phyloP scores from a whole-genome alignment of 2,888 invertebrate genomes.

The Empis livida region DNA sequence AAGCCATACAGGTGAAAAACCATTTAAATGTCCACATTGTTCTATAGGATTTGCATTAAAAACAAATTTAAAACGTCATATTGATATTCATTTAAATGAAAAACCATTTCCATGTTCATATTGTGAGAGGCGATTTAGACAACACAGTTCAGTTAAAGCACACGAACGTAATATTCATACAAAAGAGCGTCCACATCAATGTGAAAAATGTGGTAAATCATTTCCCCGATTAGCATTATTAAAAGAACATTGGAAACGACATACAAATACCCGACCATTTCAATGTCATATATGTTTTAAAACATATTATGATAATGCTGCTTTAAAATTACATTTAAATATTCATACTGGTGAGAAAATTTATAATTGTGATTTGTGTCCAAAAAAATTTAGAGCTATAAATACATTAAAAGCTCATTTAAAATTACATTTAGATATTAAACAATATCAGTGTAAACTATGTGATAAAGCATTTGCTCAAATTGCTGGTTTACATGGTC shows the following conservation, averaged over 20 bases:
- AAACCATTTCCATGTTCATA: constrained; percentile 23
- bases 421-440: neutral
- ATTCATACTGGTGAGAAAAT: neutral
- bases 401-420: neutral
- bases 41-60: constrained; percentile 45
- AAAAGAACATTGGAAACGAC: neutral
- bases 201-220: constrained; percentile 4
- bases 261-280: neutral
- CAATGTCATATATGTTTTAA: neutral
- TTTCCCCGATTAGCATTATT: neutral
- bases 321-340: neutral
- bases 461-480: neutral
- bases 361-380: constrained; percentile 3
- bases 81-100: constrained; percentile 41
- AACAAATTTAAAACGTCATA: constrained; percentile 43
- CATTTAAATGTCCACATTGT: constrained; percentile 42
- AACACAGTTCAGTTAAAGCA: constrained; percentile 15
- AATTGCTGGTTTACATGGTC: neutral
- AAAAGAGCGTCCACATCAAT: neutral
- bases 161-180: neutral
- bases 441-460: neutral
- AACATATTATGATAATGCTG: neutral
- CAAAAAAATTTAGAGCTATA: neutral
- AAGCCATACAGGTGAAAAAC: constrained; percentile 45
- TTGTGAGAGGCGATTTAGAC: constrained; percentile 44